These are phyloP conservation scores for Onychostruthus taczanowskii DNA, from an alignment of 2,113 vertebrate species.

Conservation along the genomic window DNA sequence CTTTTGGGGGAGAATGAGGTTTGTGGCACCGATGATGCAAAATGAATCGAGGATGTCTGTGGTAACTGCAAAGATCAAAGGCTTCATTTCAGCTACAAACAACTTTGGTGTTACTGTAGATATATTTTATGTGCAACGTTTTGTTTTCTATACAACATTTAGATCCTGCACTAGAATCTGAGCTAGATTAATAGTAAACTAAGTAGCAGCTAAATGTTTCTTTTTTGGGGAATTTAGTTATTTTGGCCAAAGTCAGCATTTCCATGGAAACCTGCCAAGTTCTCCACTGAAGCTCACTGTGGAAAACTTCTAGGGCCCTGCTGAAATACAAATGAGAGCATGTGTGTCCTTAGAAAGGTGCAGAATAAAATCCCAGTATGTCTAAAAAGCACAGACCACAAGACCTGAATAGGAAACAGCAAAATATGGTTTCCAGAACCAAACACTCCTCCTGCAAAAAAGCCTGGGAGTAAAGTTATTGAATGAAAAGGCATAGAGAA, in stretches of 20 bases:
- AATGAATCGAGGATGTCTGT: not conserved
- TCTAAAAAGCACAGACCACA: not conserved
- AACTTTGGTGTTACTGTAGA: not conserved
- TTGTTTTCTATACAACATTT: not conserved
- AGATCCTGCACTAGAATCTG: not conserved
- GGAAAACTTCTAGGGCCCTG: not conserved
- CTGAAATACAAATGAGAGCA: not conserved
- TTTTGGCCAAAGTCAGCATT: not conserved
- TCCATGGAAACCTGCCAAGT: not conserved
- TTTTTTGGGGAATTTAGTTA: not conserved
- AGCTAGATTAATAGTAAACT: not conserved
- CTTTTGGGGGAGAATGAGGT: not conserved
- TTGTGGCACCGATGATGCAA: not conserved
- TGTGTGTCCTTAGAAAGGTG: not conserved
- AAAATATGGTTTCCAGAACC: not conserved
- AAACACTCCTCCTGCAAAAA: not conserved
- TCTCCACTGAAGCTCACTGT: not conserved
- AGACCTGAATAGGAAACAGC: not conserved
- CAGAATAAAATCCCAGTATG: not conserved
- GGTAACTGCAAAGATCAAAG: not conserved
- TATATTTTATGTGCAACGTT: not conserved
- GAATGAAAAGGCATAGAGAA: not conserved
- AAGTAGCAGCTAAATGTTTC: not conserved
- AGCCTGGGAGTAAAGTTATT: not conserved
- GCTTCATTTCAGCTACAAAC: not conserved